phyloP scores from a whole-genome alignment of 2,113 vertebrate species.

The Callionymus lyra region DNA sequence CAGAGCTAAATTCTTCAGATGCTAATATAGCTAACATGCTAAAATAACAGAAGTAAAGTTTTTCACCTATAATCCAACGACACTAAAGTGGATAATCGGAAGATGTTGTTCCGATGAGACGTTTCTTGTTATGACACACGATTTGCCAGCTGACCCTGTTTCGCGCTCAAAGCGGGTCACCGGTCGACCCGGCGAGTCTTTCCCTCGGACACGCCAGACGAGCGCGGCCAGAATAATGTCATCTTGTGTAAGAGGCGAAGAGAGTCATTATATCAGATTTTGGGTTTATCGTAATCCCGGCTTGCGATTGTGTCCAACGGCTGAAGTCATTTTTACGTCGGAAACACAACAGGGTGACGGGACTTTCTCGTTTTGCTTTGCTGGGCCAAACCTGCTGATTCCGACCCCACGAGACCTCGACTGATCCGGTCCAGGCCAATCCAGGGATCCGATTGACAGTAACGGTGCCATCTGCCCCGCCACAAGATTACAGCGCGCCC shows the following conservation, averaged over 20 bases:
- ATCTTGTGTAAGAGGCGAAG: neutral
- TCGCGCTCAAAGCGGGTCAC: no score
- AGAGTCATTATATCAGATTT: conserved; percentile 4
- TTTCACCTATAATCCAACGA: no score
- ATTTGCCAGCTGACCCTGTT: no score
- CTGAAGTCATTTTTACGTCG: conserved; percentile 7
- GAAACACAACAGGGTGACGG: conserved; percentile 24
- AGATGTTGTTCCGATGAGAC: no score
- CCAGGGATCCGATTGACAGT: conserved; percentile 46
- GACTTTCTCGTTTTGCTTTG: conserved; percentile 12
- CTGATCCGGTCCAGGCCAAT: conserved; percentile 36
- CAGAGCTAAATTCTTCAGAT: no score
- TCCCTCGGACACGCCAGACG: no score
- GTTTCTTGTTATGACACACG: no score
- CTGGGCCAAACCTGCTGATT: conserved; percentile 38
- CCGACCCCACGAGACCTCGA: conserved; percentile 28
- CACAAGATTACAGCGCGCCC: conserved; percentile 53
- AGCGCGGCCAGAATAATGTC: no score
- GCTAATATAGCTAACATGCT: no score
- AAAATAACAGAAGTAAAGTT: no score
- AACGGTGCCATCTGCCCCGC: conserved; percentile 54
- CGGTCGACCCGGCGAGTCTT: no score
- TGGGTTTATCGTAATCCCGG: conserved; percentile 39
- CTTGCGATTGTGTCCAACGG: conserved; percentile 26
- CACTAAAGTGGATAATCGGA: no score